Evolutionary conservation across 2,797 vertebrate genomes (phyloP).

Genomic region (Bufotes viridis): DNA sequence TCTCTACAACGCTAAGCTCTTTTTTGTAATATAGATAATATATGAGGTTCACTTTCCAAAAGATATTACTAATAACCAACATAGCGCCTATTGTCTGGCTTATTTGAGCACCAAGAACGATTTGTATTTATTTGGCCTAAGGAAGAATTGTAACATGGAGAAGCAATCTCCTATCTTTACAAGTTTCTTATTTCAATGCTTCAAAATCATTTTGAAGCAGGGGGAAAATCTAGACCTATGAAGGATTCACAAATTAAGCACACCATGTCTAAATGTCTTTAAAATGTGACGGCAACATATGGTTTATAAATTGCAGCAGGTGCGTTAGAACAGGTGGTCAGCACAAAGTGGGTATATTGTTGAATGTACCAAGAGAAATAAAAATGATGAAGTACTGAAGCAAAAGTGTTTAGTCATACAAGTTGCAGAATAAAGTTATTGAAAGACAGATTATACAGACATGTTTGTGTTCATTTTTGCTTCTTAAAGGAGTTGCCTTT

Average conservation of each 20-base stretch:
- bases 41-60: slow-evolving; percentile 54
- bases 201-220: slow-evolving; percentile 71
- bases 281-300: slow-evolving; percentile 78
- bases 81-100: slow-evolving; percentile 42
- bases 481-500: too few species aligned
- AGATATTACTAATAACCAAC: slow-evolving; percentile 58
- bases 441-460: slow-evolving; percentile 17
- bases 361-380: slow-evolving; percentile 64
- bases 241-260: slow-evolving; percentile 77
- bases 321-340: slow-evolving; percentile 80
- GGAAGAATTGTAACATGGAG: slow-evolving; percentile 61
- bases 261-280: slow-evolving; percentile 68
- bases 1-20: slow-evolving; percentile 42
- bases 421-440: slow-evolving; percentile 60
- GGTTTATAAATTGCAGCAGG: slow-evolving; percentile 80
- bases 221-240: slow-evolving; percentile 67
- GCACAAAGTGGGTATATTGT: slow-evolving; percentile 66
- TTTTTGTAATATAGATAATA: slow-evolving; percentile 61
- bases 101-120: slow-evolving; percentile 41
- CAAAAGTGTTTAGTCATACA: slow-evolving; percentile 60
- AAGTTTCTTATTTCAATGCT: slow-evolving; percentile 71
- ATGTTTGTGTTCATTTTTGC: background rate
- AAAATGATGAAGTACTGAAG: slow-evolving; percentile 60
- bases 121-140: slow-evolving; percentile 62
- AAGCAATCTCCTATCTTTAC: slow-evolving; percentile 54